Percentiles rank a stretch among this genome's conserved stretches.
These are phyloP conservation scores for Ericerus pela DNA, from an alignment of 1,140 invertebrate genomes.

Conservation along the genomic window DNA sequence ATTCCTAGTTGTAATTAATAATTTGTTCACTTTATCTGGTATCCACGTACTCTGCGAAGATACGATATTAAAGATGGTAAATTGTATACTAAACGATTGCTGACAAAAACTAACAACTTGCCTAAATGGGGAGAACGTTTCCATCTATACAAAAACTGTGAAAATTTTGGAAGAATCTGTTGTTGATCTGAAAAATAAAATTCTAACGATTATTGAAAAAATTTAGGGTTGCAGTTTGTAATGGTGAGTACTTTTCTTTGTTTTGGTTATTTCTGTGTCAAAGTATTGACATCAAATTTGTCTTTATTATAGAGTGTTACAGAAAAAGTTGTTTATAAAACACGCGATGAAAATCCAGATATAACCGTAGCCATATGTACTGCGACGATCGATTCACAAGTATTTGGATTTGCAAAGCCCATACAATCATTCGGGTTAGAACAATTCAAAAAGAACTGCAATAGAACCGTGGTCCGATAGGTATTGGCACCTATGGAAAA, in stretches of 20 bases:
- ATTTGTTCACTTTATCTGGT: constrained; percentile 38
- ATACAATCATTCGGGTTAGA: constrained; percentile 78
- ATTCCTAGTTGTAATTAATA: constrained; percentile 6
- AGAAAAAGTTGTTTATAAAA: constrained; percentile 70
- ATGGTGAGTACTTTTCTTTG: constrained; percentile 42
- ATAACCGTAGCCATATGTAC: constrained; percentile 61
- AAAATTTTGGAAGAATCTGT: constrained; percentile 81
- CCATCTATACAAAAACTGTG: constrained; percentile 57
- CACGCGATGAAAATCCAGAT: constrained; percentile 47
- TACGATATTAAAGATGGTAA: constrained; percentile 64
- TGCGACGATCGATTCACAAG: constrained; percentile 73
- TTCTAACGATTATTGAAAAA: constrained; percentile 70
- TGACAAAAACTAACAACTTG: constrained; percentile 80
- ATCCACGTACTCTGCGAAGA: constrained; percentile 86
- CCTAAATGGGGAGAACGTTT: constrained; percentile 87
- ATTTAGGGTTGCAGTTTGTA: constrained; percentile 74
- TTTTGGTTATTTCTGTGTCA: background rate
- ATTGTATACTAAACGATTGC: constrained; percentile 62
- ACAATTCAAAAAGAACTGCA: constrained; percentile 69
- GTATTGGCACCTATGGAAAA: no score
- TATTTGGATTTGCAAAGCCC: constrained; percentile 67
- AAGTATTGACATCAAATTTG: background rate
- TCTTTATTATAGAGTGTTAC: constrained; percentile 53
- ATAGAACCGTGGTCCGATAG: constrained; percentile 62
- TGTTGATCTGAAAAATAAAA: constrained; percentile 67